Evolutionary conservation across 1,140 invertebrate species (phyloP), one percentile per base, ranked within the genome.

Genomic region (Reticulitermes speratus): DNA sequence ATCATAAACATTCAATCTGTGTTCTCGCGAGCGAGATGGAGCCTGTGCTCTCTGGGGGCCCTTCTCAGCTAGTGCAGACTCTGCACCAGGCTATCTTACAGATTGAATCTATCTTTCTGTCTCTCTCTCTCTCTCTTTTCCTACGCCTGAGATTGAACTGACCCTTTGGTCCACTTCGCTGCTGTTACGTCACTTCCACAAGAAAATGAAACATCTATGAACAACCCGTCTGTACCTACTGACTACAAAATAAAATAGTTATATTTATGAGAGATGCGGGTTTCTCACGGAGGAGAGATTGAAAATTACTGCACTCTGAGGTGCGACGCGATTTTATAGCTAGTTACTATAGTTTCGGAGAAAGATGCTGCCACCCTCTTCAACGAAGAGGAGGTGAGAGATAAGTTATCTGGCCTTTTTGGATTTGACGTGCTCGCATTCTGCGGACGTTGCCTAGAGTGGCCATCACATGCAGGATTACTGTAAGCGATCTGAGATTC

Each of bases 1-100:
- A 75, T 75, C 65, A 75, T 75, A 75, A 75, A 75, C 65, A 75
- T 75, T 75, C 65, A 75, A 75, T 75, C 65, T 75, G 65, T 75
- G 65, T 75, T 75, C 65, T 75, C 65, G 25, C n/a, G 65, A 75
- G 65, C 25, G 65, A 75, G 65, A 75, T 16, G n/a, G 65, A 8
- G 65, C n/a, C 16, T 16, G 65, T 75, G 65, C 25, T 75, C 65
- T 75, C 65, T 16, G 2, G 65, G 65, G 65, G 65, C 65, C 65
- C 65, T 75, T 75, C 65, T 30, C 65, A 75, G 9, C 65, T 75
- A n/a, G 25, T 75, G 65, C 65, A 75, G 65, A 75, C 65, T n/a
- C 65, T 75, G 65, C 65, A 75, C 25, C 65, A 30, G 65, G n/a
- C 65, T 75, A 75, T 30, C 65, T 30, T 75, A 75, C 65, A 75